These are phyloP conservation scores for Ianthella basta DNA, from an alignment of 37 sponge, comb jelly and placozoan species.

Conservation along the genomic window DNA sequence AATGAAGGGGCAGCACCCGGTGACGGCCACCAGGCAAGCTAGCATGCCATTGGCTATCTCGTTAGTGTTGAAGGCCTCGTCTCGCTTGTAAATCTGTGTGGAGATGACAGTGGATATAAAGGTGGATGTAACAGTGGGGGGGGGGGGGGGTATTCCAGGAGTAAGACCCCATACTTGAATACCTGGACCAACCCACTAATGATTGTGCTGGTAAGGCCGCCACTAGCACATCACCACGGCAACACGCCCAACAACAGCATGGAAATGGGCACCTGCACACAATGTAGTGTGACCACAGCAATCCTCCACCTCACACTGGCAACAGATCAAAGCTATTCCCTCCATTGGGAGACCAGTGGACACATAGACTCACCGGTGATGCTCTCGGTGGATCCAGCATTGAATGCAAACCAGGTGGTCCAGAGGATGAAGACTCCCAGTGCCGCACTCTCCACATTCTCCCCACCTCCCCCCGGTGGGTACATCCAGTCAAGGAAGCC, in stretches of 20 bases:
- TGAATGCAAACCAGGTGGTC: slow-evolving; percentile 94
- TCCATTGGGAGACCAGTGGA: too few relatives aligned
- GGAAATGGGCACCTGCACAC: slow-evolving; percentile 49
- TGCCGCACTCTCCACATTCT: slow-evolving; percentile 89
- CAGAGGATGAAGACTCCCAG: slow-evolving; percentile 87
- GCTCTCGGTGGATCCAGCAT: slow-evolving; percentile 83
- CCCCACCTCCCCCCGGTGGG: slow-evolving; percentile 81
- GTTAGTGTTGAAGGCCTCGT: slow-evolving; percentile 77
- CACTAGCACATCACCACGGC: slow-evolving; percentile 82
- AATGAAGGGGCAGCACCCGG: slow-evolving; percentile 83
- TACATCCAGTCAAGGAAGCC: slow-evolving; percentile 81
- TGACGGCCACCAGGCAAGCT: slow-evolving; percentile 81
- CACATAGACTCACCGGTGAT: slow-evolving; percentile 44
- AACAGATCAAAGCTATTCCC: too few relatives aligned
- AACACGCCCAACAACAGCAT: slow-evolving; percentile 81
- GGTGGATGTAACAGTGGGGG: too few relatives aligned
- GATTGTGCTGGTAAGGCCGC: slow-evolving; percentile 61
- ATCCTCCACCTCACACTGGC: too few relatives aligned
- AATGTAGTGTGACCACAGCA: neutral
- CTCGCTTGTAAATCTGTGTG: slow-evolving; percentile 65
- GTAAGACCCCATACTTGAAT: neutral
- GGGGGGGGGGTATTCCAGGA: neutral
- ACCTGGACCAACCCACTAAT: slow-evolving; percentile 77
- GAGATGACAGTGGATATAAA: neutral
- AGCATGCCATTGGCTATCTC: slow-evolving; percentile 89